Evolutionary conservation across 2,797 vertebrate genomes (phyloP).

Genomic region (Atherinosoma microstoma): DNA sequence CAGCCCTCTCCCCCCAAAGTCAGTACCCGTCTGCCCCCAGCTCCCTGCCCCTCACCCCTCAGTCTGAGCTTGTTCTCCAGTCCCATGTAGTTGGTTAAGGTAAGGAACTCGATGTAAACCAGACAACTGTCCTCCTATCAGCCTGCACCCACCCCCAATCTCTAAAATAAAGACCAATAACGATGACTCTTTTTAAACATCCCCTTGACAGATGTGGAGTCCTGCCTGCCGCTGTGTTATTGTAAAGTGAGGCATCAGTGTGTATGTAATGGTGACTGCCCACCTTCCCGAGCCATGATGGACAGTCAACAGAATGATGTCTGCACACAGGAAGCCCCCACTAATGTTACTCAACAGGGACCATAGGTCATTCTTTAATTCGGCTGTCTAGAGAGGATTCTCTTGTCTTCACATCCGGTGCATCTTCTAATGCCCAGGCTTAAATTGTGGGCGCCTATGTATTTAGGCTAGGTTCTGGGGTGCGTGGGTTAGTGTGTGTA

Average conservation of each 20-base stretch:
- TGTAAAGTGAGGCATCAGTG: constrained; percentile 71
- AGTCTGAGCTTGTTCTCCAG: constrained; percentile 38
- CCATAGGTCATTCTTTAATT: constrained; percentile 91
- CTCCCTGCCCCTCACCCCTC: not conserved
- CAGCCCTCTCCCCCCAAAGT: constrained; percentile 44
- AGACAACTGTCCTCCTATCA: constrained; percentile 81
- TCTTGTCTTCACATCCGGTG: constrained; percentile 74
- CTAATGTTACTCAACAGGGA: constrained; percentile 86
- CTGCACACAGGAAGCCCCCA: constrained; percentile 89
- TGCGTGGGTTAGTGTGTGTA: constrained; percentile 64
- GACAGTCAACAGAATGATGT: constrained; percentile 87
- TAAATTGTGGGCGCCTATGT: constrained; percentile 78
- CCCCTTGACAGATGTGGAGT: constrained; percentile 89
- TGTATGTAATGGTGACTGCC: constrained; percentile 73
- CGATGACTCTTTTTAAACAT: constrained; percentile 93
- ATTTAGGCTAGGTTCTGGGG: constrained; percentile 78
- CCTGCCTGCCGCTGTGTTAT: constrained; percentile 77
- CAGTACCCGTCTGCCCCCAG: constrained; percentile 27
- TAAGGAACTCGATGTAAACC: constrained; percentile 87
- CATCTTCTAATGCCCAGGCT: constrained; percentile 74
- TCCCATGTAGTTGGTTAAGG: constrained; percentile 56
- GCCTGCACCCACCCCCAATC: constrained; percentile 64
- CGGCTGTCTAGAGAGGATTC: constrained; percentile 85
- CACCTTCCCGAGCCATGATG: constrained; percentile 87
- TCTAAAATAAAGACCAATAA: constrained; percentile 92